phyloP scores from a whole-genome alignment of 2,113 vertebrate species.

The Galeopterus variegatus region DNA sequence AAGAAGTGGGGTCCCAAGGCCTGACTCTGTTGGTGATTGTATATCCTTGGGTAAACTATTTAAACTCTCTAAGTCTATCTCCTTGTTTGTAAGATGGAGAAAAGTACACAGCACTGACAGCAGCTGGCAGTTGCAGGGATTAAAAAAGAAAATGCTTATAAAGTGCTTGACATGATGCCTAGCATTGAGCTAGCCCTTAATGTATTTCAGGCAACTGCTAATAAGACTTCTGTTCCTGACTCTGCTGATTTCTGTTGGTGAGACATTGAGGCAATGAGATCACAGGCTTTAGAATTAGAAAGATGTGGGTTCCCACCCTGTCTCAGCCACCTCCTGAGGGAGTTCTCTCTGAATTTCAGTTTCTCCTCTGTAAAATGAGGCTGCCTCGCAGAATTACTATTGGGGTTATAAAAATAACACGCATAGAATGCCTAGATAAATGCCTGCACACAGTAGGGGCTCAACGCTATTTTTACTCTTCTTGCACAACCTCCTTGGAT shows the following conservation, averaged over 20 bases:
- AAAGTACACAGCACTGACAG: not conserved
- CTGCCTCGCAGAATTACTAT: not conserved
- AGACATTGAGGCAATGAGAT: rapidly evolving
- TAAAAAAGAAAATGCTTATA: not conserved
- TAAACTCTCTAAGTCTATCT: not conserved
- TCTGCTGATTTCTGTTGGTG: rapidly evolving
- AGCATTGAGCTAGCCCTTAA: rapidly evolving
- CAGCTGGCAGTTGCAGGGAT: not conserved
- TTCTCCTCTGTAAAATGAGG: not conserved
- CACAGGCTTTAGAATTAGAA: not conserved
- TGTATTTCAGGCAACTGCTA: not conserved
- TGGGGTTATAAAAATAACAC: not conserved
- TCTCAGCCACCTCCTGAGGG: not conserved
- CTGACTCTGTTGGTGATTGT: not conserved
- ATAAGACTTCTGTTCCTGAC: not conserved
- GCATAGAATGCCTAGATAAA: not conserved
- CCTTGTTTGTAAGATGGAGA: not conserved
- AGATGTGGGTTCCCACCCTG: not conserved
- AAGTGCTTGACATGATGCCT: not conserved
- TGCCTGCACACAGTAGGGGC: not conserved
- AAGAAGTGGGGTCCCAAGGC: not conserved
- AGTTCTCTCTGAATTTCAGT: not conserved
- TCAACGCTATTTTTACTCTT: not conserved
- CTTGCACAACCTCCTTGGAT: not conserved
- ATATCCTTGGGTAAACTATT: not conserved